Percentiles rank a stretch among this genome's conserved stretches.
phyloP scores from a whole-genome alignment of 1,140 invertebrate genomes.

The Bombus confusus region DNA sequence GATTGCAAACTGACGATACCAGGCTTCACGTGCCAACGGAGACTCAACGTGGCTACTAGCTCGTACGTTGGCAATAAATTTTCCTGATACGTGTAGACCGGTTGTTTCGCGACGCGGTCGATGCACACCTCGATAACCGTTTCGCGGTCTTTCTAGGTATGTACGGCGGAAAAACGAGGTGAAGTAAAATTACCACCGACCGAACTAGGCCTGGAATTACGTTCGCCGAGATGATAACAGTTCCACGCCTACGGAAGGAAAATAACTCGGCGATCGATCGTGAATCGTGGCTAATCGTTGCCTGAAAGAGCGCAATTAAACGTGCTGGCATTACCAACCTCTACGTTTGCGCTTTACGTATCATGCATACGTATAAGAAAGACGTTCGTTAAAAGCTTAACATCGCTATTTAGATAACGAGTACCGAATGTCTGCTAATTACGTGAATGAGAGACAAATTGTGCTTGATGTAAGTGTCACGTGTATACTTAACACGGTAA shows the following conservation, averaged over 20 bases:
- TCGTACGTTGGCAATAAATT: neutral
- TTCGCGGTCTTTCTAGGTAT: neutral
- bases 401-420: neutral
- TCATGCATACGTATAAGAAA: no score
- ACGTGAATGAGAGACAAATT: neutral
- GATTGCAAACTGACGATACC: neutral
- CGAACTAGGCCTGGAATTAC: neutral
- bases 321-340: neutral
- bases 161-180: neutral
- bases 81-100: neutral
- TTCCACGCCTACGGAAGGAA: slow-evolving; percentile 26
- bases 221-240: slow-evolving; percentile 5
- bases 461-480: neutral
- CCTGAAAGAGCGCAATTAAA: slow-evolving; percentile 36
- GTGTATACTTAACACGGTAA: neutral
- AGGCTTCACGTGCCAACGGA: neutral
- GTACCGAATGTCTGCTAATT: neutral
- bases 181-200: slow-evolving; percentile 11
- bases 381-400: neutral
- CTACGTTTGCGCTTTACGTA: no score
- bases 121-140: slow-evolving; percentile 8
- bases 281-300: slow-evolving; percentile 25
- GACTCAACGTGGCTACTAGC: neutral
- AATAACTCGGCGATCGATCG: slow-evolving; percentile 33
- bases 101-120: slow-evolving; percentile 8